These are phyloP conservation scores for Danaus chrysippus DNA, from an alignment of 2,888 invertebrate species.

Conservation along the genomic window DNA sequence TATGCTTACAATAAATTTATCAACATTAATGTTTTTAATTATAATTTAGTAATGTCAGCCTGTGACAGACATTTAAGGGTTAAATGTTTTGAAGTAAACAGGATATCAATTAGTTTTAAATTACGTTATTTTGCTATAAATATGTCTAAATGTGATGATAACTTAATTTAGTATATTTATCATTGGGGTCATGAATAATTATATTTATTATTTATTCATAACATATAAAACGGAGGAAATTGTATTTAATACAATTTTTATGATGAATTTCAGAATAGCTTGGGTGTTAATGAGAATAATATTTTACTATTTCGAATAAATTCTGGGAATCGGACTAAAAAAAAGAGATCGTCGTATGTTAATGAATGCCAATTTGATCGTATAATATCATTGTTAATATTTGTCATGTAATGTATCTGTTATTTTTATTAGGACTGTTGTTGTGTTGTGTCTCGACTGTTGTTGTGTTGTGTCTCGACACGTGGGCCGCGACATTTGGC, in stretches of 20 bases:
- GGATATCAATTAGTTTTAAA: neutral
- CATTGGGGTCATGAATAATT: too few species aligned
- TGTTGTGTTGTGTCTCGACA: slow-evolving; percentile 41
- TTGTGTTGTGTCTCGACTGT: neutral
- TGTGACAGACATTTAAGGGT: neutral
- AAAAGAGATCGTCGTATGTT: slow-evolving; percentile 11
- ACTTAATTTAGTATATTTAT: too few species aligned
- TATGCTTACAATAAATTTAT: neutral
- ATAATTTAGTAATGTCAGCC: neutral
- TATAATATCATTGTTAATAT: neutral
- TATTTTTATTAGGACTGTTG: slow-evolving; percentile 35
- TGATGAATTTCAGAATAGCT: too few species aligned
- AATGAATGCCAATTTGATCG: slow-evolving; percentile 12
- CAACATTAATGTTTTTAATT: neutral
- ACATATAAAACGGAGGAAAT: too few species aligned
- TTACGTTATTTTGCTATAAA: neutral
- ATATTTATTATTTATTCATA: too few species aligned
- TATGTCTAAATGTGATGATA: neutral
- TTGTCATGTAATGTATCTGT: slow-evolving; percentile 50
- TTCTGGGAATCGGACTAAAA: neutral
- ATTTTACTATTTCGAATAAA: too few species aligned
- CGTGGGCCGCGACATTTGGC: slow-evolving; percentile 72
- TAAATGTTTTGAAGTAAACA: neutral
- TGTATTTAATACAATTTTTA: too few species aligned
- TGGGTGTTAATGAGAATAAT: too few species aligned